A percentile compares a stretch with the other conserved stretches of the same genome.
These are phyloP conservation scores for Oscheius sp. DNA, from an alignment of 1,140 invertebrate species.

Conservation along the genomic window DNA sequence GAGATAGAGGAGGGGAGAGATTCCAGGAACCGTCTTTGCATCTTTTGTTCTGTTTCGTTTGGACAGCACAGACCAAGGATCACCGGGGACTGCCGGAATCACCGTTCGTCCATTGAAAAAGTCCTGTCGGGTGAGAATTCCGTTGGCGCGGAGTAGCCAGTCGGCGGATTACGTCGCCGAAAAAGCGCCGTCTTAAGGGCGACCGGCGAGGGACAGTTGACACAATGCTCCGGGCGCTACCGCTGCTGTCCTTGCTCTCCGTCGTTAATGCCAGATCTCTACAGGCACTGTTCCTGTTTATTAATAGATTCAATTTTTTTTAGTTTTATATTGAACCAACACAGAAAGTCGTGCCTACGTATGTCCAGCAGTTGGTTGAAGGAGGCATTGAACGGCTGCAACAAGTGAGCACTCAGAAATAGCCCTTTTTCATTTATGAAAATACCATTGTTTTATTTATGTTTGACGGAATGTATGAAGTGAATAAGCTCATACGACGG, in stretches of 20 bases:
- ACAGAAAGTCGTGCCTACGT: slow-evolving; percentile 30
- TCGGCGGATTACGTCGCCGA: too few species aligned
- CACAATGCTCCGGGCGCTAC: background rate
- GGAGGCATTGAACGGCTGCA: slow-evolving; percentile 37
- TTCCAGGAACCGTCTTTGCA: too few species aligned
- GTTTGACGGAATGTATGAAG: slow-evolving; percentile 9
- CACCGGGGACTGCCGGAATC: too few species aligned
- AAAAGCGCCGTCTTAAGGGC: too few species aligned
- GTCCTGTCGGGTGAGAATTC: too few species aligned
- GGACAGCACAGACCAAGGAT: too few species aligned
- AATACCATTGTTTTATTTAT: background rate
- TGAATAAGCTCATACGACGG: background rate
- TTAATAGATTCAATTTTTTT: background rate
- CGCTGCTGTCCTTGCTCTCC: background rate
- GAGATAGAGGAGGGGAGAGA: too few species aligned
- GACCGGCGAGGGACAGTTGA: too few species aligned
- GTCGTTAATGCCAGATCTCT: background rate
- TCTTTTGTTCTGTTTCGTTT: too few species aligned
- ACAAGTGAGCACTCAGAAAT: slow-evolving; percentile 19
- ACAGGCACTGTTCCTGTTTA: too few species aligned
- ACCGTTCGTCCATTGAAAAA: too few species aligned
- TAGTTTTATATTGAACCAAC: slow-evolving; percentile 33
- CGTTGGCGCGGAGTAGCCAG: too few species aligned
- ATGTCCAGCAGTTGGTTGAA: slow-evolving; percentile 38
- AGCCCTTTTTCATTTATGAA: slow-evolving; percentile 1